Conservation (phyloP, 2,888 invertebrate genomes). For the Perizoma affinitatum region DNA sequence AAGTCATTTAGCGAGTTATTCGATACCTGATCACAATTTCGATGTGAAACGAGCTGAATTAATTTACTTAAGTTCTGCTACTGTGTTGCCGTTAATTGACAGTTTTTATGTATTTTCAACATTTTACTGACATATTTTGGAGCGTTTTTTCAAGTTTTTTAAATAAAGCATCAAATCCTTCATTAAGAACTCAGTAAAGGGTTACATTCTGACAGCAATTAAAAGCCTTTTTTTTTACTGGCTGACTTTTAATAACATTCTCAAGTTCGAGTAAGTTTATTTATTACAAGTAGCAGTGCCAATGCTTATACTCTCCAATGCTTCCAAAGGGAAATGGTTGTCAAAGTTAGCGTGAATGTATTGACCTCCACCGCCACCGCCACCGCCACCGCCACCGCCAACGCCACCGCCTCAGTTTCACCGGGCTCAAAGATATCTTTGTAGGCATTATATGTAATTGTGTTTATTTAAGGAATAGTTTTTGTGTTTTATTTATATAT, state of each 20-base stretch:
- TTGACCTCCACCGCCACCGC: too few relatives aligned
- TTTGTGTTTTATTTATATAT: too few relatives aligned
- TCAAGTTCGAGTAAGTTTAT: too few relatives aligned
- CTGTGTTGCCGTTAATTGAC: conserved; percentile 32
- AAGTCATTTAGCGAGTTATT: conserved; percentile 64
- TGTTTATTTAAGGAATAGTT: too few relatives aligned
- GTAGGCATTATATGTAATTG: too few relatives aligned
- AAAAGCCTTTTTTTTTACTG: conserved; percentile 3
- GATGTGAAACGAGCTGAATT: conserved; percentile 49
- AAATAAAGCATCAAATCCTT: conserved; percentile 6
- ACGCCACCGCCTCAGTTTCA: too few relatives aligned
- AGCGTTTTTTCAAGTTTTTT: conserved; percentile 8
- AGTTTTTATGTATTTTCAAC: conserved; percentile 17
- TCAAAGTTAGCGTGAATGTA: too few relatives aligned
- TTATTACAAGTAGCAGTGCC: background rate
- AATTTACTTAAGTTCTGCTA: conserved; percentile 46
- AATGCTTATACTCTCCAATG: too few relatives aligned
- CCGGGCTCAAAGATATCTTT: too few relatives aligned
- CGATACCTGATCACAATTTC: conserved; percentile 57
- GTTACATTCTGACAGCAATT: conserved; percentile 15
- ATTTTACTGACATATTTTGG: conserved; percentile 5
- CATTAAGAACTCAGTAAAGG: conserved; percentile 5
- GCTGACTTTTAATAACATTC: background rate
- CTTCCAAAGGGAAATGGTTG: too few relatives aligned
- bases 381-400: too few relatives aligned